Percentiles rank a stretch among this genome's conserved stretches.
Conservation (phyloP, 2,113 vertebrate genomes). For the Mastomys natalensis region DNA sequence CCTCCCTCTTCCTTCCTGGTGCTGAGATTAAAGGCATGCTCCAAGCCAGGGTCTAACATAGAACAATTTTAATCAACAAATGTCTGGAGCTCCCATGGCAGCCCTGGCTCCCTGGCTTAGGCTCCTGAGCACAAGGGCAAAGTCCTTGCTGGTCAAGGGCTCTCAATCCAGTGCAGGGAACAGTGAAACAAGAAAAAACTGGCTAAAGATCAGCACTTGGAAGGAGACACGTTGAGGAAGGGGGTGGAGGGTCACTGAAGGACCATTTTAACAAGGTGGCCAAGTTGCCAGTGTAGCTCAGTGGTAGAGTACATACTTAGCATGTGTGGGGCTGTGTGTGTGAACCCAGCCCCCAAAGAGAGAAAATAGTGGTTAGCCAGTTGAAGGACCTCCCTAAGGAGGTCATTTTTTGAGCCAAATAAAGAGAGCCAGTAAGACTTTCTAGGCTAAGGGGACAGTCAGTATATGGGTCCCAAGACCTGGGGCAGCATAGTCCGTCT, state of each 20-base stretch:
- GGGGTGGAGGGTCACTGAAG: not conserved
- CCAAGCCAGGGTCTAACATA: not conserved
- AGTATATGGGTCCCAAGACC: not conserved
- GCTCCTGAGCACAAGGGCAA: not conserved
- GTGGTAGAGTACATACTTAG: not conserved
- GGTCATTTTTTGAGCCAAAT: conserved; percentile 24
- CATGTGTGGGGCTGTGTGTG: not conserved
- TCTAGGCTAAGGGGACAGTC: not conserved
- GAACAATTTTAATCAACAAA: not conserved
- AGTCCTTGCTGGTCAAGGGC: not conserved
- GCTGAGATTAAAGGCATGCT: not conserved
- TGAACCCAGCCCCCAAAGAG: not conserved
- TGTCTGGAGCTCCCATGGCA: not conserved
- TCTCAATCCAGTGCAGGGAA: not conserved
- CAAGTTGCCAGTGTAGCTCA: not conserved
- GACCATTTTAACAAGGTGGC: not conserved
- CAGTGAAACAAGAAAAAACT: not conserved
- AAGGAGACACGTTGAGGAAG: not conserved
- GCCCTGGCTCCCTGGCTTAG: not conserved
- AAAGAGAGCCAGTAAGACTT: conserved; percentile 16
- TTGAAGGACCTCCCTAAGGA: not conserved
- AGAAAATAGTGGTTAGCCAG: too few relatives aligned
- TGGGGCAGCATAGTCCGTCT: not conserved
- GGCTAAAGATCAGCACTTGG: not conserved
- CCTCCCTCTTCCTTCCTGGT: not conserved